Conservation (phyloP, 2,797 vertebrate species). For the Chaetodon trifasciatus region DNA sequence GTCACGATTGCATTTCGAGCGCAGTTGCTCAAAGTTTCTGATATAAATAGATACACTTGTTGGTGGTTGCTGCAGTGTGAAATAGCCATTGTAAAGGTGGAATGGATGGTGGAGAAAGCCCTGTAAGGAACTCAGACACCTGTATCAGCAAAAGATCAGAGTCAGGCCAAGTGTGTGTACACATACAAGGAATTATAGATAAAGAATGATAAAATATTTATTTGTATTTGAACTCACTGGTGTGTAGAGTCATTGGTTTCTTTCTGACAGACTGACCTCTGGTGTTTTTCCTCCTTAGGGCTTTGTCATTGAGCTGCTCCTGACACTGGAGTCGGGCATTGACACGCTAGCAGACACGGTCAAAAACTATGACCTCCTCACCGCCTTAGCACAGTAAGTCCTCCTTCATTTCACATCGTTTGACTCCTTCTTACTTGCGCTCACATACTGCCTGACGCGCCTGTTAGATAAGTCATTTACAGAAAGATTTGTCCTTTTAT, state of each 20-base stretch:
- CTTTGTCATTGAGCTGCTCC: constrained; percentile 98
- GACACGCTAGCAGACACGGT: constrained; percentile 97
- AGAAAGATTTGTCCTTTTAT: not conserved
- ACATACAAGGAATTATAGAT: no score
- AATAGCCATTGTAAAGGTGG: not conserved
- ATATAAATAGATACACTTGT: not conserved
- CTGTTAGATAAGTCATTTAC: not conserved
- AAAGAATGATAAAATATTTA: no score
- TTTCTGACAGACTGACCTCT: constrained; percentile 10
- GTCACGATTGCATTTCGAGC: not conserved
- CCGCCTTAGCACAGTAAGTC: constrained; percentile 97
- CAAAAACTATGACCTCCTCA: constrained; percentile 97
- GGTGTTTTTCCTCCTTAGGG: constrained; percentile 83
- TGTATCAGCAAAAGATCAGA: no score
- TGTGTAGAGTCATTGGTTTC: not conserved
- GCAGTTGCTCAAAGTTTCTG: not conserved
- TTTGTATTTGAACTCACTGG: not conserved
- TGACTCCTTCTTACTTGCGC: not conserved
- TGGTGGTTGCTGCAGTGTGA: not conserved
- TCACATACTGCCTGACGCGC: not conserved
- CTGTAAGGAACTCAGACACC: no score
- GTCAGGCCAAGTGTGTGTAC: no score
- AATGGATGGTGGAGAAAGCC: no score
- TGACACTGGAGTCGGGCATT: constrained; percentile 97
- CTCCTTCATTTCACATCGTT: not conserved